Evolutionary conservation across 2,888 invertebrate species (phyloP).

Genomic region (Dicroscelio sp.): DNA sequence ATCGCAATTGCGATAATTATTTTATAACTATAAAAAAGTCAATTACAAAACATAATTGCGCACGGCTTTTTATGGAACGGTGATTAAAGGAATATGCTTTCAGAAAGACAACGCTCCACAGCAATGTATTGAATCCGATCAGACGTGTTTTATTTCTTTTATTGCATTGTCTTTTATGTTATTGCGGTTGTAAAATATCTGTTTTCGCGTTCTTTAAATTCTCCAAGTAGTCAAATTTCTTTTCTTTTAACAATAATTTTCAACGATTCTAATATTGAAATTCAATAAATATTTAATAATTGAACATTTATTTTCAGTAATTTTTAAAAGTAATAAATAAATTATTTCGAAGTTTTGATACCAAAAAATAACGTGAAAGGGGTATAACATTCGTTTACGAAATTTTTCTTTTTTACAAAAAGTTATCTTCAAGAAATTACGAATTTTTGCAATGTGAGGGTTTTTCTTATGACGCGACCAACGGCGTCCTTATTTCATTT

Average conservation of each 20-base stretch:
- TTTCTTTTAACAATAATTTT: not conserved
- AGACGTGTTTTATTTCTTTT: conserved; percentile 14
- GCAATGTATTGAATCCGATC: conserved; percentile 7
- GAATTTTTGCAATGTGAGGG: not conserved
- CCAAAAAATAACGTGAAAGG: no score
- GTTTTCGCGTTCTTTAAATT: no score
- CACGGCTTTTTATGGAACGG: conserved; percentile 37
- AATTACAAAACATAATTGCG: conserved; percentile 63
- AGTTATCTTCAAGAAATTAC: no score
- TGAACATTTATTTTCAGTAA: no score
- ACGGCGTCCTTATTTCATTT: not conserved
- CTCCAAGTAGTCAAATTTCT: no score
- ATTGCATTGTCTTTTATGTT: conserved; percentile 7
- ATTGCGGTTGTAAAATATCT: not conserved
- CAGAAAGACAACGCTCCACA: conserved; percentile 47
- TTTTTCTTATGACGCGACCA: not conserved
- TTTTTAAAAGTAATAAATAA: not conserved
- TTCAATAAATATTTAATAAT: no score
- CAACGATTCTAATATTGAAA: no score
- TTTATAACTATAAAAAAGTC: conserved; percentile 42
- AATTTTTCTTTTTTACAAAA: no score
- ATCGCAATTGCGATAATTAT: conserved; percentile 10
- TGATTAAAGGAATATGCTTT: conserved; percentile 48
- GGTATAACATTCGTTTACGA: no score
- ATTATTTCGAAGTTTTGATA: not conserved